These are phyloP conservation scores for Standfussiana lucernea DNA, from an alignment of 2,888 invertebrate species.

Conservation along the genomic window DNA sequence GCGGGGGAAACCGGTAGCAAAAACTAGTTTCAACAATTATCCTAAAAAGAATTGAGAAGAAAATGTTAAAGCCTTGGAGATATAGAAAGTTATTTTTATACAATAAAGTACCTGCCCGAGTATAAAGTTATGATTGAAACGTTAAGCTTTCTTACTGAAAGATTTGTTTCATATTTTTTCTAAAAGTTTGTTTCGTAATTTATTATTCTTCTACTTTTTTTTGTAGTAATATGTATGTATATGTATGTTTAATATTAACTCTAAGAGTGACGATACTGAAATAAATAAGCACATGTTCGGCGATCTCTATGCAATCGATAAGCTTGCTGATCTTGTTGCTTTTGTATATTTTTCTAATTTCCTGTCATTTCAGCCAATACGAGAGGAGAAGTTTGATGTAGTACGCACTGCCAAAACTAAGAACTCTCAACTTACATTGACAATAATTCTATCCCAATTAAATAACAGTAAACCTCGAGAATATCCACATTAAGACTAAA, in stretches of 20 bases:
- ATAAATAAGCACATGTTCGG: neutral
- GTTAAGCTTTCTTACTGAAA: neutral
- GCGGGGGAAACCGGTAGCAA: no score
- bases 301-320: neutral
- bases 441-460: neutral
- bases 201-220: neutral
- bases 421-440: neutral
- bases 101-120: neutral
- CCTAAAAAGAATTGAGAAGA: neutral
- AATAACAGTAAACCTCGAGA: neutral
- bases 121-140: constrained; percentile 17
- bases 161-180: neutral
- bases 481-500: neutral
- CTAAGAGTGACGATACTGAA: neutral
- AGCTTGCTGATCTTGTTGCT: neutral
- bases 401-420: neutral
- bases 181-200: neutral
- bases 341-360: neutral
- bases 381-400: neutral
- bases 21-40: neutral
- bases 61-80: neutral
- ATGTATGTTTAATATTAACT: no score
- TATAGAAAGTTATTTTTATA: neutral
- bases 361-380: neutral
- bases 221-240: no score